Base-by-base conservation (phyloP, 2,797 vertebrate genomes). In the Trachops cirrhosus region DNA sequence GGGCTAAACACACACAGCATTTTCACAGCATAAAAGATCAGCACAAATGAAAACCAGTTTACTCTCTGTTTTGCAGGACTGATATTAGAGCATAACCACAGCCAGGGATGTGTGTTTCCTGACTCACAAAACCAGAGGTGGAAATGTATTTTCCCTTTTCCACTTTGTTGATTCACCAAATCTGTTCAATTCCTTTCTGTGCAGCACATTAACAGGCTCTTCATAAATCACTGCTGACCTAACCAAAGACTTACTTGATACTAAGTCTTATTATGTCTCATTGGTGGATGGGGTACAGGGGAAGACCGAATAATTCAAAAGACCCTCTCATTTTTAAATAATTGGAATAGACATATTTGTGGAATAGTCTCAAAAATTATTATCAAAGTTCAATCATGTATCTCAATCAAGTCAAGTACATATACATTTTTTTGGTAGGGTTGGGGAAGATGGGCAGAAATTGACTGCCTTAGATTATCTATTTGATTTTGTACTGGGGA, bases 11-110 rank as follows among this genome's bases (percentile, higher is more conserved):
- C 9, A 39, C 85, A 80, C 44, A 68, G 62, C 48, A 94, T 86
- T 91, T 96, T 95, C 82, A 93, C 74, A 79, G 29, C 82, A 68
- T 21, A 88, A 89, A 19, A 95, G 0, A 78, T 70, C 70, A 97
- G 96, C 92, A 95, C 85, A 96, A 96, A 95, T 22, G 87, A 97
- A 92, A 71, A 91, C 9, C 0, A 79, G 34, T 74, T 70, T 77
- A 12, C 52, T 87, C 94, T 44, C 37, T 92, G 64, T 97, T 96
- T 82, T 92, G 18, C 89, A 97, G 88, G 11, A 68, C 64, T 94
- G 78, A 19, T 91, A 96, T 73, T 84, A 91, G 94, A 98, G 86
- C 64, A 87, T 57, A 48, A n/a, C 12, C 57, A 22, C 5, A 37
- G 80, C 24, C 87, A 80, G 83, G 86, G 70, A 39, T 67, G 21